Percentiles rank a stretch among this genome's conserved stretches.
Evolutionary conservation across 2,113 vertebrate genomes (phyloP).

Genomic region (Hemicordylus capensis): DNA sequence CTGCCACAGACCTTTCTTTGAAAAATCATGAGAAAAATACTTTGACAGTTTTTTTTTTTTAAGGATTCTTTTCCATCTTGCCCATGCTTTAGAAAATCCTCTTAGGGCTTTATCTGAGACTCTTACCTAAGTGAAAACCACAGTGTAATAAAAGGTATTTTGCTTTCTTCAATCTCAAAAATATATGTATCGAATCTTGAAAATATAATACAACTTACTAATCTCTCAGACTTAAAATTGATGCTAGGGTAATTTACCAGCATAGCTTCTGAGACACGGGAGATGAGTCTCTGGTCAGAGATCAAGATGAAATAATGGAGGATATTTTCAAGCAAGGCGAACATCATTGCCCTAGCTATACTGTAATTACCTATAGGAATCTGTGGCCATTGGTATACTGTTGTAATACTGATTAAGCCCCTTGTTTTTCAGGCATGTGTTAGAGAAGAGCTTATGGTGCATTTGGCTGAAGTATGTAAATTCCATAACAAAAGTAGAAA

Average conservation of each 20-base stretch:
- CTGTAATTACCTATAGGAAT: neutral
- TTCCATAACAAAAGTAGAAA: neutral
- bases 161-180: constrained; percentile 17
- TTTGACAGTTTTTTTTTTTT: constrained; percentile 22
- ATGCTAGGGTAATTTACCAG: constrained; percentile 24
- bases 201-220: constrained; percentile 46
- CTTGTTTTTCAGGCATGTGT: neutral
- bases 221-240: constrained; percentile 7
- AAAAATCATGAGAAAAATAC: constrained; percentile 37
- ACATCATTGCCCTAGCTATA: neutral
- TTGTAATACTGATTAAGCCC: neutral
- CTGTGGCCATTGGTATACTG: neutral
- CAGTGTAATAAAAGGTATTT: constrained; percentile 36
- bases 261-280: neutral
- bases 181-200: constrained; percentile 19
- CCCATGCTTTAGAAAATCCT: constrained; percentile 21
- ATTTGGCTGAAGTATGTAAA: neutral
- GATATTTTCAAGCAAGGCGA: neutral
- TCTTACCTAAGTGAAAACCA: neutral
- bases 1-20: constrained; percentile 36
- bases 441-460: neutral
- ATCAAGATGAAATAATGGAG: constrained; percentile 1
- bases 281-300: neutral
- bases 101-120: constrained; percentile 6
- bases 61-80: constrained; percentile 34